Evolutionary conservation across 2,113 vertebrate species (phyloP).

Genomic region (Oenanthe oenanthe): DNA sequence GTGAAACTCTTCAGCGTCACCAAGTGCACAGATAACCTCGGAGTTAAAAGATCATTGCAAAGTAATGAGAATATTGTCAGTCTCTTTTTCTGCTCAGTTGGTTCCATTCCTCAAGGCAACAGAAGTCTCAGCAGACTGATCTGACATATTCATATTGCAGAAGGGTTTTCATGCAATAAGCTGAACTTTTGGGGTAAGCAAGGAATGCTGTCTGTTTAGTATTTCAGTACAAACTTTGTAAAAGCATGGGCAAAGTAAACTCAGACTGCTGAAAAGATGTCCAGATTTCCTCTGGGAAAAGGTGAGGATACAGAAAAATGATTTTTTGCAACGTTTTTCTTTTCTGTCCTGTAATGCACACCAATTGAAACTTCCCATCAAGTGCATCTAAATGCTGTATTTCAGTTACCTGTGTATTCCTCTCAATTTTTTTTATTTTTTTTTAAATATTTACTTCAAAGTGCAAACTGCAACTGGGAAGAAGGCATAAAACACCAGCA

Average conservation of each 20-base stretch:
- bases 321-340: not conserved
- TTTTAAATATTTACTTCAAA: not conserved
- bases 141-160: not conserved
- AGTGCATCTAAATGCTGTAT: not conserved
- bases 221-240: not conserved
- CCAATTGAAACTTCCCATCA: not conserved
- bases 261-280: not conserved
- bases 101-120: not conserved
- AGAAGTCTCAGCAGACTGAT: not conserved
- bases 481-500: not conserved
- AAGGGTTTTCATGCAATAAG: not conserved
- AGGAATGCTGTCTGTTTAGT: accelerated
- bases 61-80: accelerated
- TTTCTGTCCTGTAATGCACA: not conserved
- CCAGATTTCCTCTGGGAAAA: not conserved
- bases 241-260: not conserved
- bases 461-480: not conserved
- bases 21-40: accelerated
- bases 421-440: accelerated
- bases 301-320: not conserved
- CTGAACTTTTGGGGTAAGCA: not conserved
- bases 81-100: not conserved
- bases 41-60: not conserved
- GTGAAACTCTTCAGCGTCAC: not conserved
- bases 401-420: not conserved